Conservation (phyloP, 2,888 invertebrate species). For the Erebia palarica region DNA sequence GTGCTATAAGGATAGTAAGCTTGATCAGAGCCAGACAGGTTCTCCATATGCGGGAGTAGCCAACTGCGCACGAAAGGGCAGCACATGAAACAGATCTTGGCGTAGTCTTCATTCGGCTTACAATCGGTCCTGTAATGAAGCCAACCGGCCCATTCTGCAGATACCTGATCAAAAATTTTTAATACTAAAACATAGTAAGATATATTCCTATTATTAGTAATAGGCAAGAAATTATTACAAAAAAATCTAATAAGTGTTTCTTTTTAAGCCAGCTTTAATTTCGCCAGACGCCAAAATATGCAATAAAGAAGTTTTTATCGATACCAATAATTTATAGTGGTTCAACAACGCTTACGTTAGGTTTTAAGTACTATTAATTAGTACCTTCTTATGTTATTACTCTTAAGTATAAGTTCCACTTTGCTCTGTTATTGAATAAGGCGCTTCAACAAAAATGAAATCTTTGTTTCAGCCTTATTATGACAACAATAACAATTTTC, state of each 20-base stretch:
- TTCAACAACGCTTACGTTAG: too few relatives aligned
- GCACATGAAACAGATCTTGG: constrained; percentile 54
- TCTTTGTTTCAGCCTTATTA: background rate
- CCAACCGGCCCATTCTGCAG: constrained; percentile 99
- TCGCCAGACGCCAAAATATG: too few relatives aligned
- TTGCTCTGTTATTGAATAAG: background rate
- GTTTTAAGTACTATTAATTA: too few relatives aligned
- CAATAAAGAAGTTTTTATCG: too few relatives aligned
- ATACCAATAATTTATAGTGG: too few relatives aligned
- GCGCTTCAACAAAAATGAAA: background rate
- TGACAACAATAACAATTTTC: background rate
- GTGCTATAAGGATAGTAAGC: constrained; percentile 66
- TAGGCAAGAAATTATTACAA: background rate
- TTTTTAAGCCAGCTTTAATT: too few relatives aligned
- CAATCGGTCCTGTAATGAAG: constrained; percentile 92
- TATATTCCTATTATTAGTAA: background rate
- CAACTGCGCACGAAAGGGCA: constrained; percentile 53
- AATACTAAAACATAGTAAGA: too few relatives aligned
- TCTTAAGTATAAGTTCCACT: background rate
- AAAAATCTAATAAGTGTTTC: too few relatives aligned
- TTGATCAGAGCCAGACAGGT: constrained; percentile 52
- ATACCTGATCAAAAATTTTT: constrained; percentile 84
- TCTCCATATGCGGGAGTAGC: constrained; percentile 61
- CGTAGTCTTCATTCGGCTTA: constrained; percentile 59
- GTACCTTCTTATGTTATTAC: background rate